Evolutionary conservation across 2,113 vertebrate species (phyloP).

Genomic region (human): GRCh38 chr1:191646001-191646500

Average conservation of each 20-base stretch:
- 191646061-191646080: too few relatives aligned
- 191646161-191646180: background rate
- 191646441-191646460: background rate
- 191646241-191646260: background rate
- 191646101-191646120: background rate
- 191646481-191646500: background rate
- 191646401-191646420: background rate
- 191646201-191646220: background rate
- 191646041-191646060: background rate
- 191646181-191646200: conserved; percentile 10
- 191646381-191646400: background rate
- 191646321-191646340: background rate
- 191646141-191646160: background rate
- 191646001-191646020: background rate
- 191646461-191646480: background rate
- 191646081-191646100: background rate
- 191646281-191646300: conserved; percentile 12
- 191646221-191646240: background rate
- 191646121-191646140: background rate
- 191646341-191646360: background rate
- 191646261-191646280: background rate
- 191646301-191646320: background rate
- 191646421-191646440: background rate
- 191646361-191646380: background rate
- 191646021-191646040: background rate